phyloP scores from a whole-genome alignment of 2,888 invertebrate species.

The Caenorhabditis macrosperma region DNA sequence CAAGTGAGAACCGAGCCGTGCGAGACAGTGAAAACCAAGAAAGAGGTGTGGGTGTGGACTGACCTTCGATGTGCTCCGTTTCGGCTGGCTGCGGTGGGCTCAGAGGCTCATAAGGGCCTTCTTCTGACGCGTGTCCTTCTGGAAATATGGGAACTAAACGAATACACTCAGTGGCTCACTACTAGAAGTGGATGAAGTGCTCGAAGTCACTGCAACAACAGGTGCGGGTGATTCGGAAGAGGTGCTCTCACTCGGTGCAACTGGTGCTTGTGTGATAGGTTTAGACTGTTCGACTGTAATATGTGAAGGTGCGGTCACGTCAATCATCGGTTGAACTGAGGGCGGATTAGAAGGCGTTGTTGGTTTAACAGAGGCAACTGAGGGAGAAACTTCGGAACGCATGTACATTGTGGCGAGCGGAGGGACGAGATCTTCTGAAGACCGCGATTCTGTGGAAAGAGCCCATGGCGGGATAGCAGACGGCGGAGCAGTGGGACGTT shows the following conservation, averaged over 20 bases:
- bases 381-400: constrained; percentile 17
- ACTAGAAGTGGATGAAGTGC: constrained; percentile 13
- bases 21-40: background rate
- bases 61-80: constrained; percentile 22
- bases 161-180: background rate
- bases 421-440: background rate
- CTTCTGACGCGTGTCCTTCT: constrained; percentile 32
- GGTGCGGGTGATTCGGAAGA: constrained; percentile 20
- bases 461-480: constrained; percentile 42
- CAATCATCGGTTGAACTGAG: constrained; percentile 31
- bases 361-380: constrained; percentile 44
- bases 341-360: constrained; percentile 39
- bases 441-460: constrained; percentile 16
- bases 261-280: constrained; percentile 20
- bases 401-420: constrained; percentile 8
- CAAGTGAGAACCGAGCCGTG: constrained; percentile 33
- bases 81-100: constrained; percentile 35
- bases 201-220: constrained; percentile 13
- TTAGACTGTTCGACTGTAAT: constrained; percentile 39
- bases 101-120: constrained; percentile 45
- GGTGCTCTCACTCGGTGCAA: constrained; percentile 8
- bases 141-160: background rate
- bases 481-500: constrained; percentile 39
- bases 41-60: background rate
- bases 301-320: constrained; percentile 35